Conservation (phyloP, 2,888 invertebrate species). For the Amphipoea oculea region DNA sequence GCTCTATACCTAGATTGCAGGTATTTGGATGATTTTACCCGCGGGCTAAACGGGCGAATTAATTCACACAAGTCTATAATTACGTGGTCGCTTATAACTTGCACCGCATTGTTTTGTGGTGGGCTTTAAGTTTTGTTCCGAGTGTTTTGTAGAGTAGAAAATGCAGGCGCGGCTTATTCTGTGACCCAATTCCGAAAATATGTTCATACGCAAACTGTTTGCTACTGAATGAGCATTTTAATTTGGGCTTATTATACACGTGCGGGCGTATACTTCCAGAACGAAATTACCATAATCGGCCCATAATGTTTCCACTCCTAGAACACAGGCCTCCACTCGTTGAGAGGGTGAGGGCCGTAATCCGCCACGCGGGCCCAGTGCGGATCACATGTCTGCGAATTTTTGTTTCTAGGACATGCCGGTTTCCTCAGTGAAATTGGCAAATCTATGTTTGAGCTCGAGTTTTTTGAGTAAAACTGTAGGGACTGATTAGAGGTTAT, state of each 20-base stretch:
- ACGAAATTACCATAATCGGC: conserved; percentile 1
- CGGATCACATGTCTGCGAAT: neutral
- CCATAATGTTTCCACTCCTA: neutral
- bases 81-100: conserved; percentile 22
- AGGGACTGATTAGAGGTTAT: neutral
- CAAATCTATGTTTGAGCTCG: neutral
- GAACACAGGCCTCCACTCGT: neutral
- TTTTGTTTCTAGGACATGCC: neutral
- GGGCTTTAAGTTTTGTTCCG: conserved; percentile 47
- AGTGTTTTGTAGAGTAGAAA: conserved; percentile 54
- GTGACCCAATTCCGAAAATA: conserved; percentile 61
- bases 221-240: conserved; percentile 34
- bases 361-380: neutral
- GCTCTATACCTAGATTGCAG: neutral
- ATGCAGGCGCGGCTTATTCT: conserved; percentile 50
- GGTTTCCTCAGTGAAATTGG: too few relatives aligned
- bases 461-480: neutral
- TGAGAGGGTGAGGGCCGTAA: neutral
- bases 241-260: conserved; percentile 28
- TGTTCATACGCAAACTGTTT: conserved; percentile 45
- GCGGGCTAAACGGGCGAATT: neutral
- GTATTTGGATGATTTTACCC: too few relatives aligned
- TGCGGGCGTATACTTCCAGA: neutral
- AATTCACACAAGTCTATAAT: neutral
- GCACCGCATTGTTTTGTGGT: conserved; percentile 29